Evolutionary conservation across 2,113 vertebrate genomes (phyloP).

Genomic region (Serinus canaria): DNA sequence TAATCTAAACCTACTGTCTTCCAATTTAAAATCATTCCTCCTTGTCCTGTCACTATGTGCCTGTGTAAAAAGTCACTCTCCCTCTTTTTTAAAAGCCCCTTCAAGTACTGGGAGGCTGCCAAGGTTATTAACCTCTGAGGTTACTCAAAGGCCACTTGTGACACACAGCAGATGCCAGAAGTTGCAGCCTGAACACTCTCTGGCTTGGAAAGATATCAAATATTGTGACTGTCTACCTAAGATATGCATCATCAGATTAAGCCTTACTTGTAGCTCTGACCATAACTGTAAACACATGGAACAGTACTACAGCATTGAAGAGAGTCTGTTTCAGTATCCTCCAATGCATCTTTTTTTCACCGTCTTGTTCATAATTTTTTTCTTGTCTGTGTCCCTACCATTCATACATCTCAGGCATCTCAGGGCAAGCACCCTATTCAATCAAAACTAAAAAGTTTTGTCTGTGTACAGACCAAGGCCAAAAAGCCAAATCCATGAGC

Average conservation of each 20-base stretch:
- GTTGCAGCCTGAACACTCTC: neutral
- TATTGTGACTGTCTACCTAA: neutral
- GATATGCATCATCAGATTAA: neutral
- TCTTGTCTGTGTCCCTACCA: neutral
- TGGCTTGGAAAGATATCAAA: neutral
- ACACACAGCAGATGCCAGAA: neutral
- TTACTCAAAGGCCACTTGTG: neutral
- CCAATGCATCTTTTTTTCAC: neutral
- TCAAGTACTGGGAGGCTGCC: neutral
- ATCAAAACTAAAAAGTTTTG: neutral
- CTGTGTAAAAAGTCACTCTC: neutral
- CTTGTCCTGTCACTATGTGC: neutral
- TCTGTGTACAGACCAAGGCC: neutral
- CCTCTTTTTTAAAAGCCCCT: neutral
- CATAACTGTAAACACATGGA: neutral
- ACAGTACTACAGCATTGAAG: neutral
- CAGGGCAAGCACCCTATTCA: fast-evolving
- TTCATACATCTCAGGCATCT: neutral
- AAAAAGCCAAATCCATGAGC: neutral
- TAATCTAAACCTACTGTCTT: neutral
- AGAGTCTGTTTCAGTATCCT: neutral
- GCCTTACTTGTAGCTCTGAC: neutral
- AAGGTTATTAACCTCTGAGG: neutral
- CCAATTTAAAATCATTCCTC: neutral
- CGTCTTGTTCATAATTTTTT: neutral